These are phyloP conservation scores for Ceratitis capitata DNA, from an alignment of 1,140 invertebrate species.

Conservation along the genomic window DNA sequence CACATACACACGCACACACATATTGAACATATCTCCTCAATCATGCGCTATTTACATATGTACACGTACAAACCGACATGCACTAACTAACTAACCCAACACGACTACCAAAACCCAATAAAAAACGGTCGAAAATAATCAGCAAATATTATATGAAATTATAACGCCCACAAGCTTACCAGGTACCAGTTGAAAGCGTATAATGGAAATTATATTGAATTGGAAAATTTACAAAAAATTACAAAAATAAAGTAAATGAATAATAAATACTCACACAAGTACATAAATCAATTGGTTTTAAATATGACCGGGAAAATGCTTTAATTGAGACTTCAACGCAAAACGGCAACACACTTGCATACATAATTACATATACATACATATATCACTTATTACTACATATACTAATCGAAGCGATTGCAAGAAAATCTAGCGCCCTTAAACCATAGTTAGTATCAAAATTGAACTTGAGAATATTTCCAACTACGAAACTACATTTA, in stretches of 20 bases:
- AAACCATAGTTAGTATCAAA: not conserved
- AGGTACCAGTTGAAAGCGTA: too few species aligned
- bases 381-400: not conserved
- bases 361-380: not conserved
- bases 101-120: not conserved
- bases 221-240: not conserved
- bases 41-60: constrained; percentile 9
- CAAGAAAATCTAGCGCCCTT: not conserved
- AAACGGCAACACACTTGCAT: not conserved
- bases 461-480: not conserved
- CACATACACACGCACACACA: not conserved
- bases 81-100: not conserved
- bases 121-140: not conserved
- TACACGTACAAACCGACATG: not conserved
- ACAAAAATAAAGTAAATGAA: not conserved
- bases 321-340: not conserved
- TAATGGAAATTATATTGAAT: too few species aligned
- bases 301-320: not conserved
- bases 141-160: too few species aligned
- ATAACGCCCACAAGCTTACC: too few species aligned
- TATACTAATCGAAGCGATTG: too few species aligned
- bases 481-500: not conserved
- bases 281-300: not conserved
- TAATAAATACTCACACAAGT: not conserved
- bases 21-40: not conserved